Conservation (phyloP, 2,888 invertebrate genomes). For the Ametastegia equiseti region DNA sequence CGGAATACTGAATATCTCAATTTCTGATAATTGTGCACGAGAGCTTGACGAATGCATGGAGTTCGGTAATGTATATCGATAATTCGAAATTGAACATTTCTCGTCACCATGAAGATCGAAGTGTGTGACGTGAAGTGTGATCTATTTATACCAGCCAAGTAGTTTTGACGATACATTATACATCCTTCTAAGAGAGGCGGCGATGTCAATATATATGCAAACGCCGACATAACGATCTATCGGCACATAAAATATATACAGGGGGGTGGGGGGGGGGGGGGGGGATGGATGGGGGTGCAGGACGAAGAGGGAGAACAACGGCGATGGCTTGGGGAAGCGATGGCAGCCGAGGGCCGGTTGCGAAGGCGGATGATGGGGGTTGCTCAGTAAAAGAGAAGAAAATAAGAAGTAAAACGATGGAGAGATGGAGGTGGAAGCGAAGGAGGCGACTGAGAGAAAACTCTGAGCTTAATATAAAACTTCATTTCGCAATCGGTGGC, state of each 20-base stretch:
- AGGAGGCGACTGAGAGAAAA: conserved; percentile 58
- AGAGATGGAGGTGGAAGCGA: no score
- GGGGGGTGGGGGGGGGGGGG: conserved; percentile 48
- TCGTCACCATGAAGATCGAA: not conserved
- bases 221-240: conserved; percentile 75
- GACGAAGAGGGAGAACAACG: conserved; percentile 1
- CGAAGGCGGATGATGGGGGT: conserved; percentile 50
- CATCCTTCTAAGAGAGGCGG: conserved; percentile 62
- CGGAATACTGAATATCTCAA: no score
- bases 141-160: conserved; percentile 38
- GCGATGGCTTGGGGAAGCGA: conserved; percentile 52
- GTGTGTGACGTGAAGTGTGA: conserved; percentile 13
- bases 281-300: conserved; percentile 4
- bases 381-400: no score
- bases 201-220: conserved; percentile 75
- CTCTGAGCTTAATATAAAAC: conserved; percentile 75
- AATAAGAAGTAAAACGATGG: no score
- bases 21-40: not conserved
- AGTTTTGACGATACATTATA: conserved; percentile 55
- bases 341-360: conserved; percentile 51
- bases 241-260: conserved; percentile 72
- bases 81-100: conserved; percentile 4
- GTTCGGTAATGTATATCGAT: not conserved
- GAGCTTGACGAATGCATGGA: not conserved
- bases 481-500: conserved; percentile 74